These are phyloP conservation scores for Patiria pectinifera DNA, from an alignment of 53 echinoderm and acorn worm species.

Conservation along the genomic window DNA sequence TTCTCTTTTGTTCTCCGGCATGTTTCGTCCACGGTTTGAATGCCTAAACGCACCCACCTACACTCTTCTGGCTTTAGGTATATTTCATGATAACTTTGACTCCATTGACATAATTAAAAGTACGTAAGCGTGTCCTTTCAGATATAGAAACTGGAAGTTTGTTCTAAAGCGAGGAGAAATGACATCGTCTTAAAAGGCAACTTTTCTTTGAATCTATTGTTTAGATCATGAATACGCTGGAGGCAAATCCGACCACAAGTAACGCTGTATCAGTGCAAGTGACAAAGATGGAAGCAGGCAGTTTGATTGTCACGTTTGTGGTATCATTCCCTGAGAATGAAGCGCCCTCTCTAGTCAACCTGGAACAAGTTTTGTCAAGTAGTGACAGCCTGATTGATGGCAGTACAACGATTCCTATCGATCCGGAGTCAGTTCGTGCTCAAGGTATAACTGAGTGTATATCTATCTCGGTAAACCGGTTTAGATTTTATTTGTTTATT, in stretches of 20 bases:
- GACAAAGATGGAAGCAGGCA: slow-evolving; percentile 9
- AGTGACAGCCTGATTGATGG: neutral
- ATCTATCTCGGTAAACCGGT: too few species aligned
- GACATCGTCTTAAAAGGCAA: neutral
- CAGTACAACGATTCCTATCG: neutral
- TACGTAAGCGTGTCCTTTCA: too few species aligned
- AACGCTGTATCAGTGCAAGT: neutral
- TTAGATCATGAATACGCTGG: neutral
- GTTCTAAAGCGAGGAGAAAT: too few species aligned
- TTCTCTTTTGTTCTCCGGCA: too few species aligned
- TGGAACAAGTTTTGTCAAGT: neutral
- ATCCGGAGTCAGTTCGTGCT: neutral
- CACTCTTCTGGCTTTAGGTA: too few species aligned
- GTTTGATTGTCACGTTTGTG: slow-evolving; percentile 9
- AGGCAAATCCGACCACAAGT: neutral
- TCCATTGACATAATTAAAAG: too few species aligned
- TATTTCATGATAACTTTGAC: too few species aligned
- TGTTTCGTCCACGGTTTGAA: too few species aligned
- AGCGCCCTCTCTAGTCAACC: neutral
- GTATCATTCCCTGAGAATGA: neutral
- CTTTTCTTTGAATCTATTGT: neutral
- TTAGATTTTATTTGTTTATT: neutral
- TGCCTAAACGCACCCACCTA: too few species aligned
- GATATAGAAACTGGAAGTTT: too few species aligned
- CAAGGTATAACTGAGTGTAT: neutral